Percentiles rank a stretch among this genome's conserved stretches.
These are phyloP conservation scores for Ctenopoma kingsleyae DNA, from an alignment of 2,797 vertebrate species.

Conservation along the genomic window DNA sequence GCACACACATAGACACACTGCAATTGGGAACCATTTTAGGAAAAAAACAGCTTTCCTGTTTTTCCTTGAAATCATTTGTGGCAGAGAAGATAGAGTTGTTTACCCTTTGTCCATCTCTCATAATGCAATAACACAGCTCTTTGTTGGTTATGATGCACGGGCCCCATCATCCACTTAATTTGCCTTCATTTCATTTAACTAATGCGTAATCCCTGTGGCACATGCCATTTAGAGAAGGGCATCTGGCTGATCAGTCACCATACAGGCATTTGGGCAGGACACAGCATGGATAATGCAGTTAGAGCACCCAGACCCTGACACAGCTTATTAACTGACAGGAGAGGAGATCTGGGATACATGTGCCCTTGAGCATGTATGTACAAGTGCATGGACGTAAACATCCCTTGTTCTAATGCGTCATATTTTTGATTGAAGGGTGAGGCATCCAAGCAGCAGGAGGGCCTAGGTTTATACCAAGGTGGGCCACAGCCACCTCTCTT, in stretches of 20 bases:
- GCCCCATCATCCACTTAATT: conserved; percentile 77
- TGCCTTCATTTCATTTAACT: conserved; percentile 77
- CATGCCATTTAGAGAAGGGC: conserved; percentile 70
- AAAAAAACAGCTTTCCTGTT: conserved; percentile 24
- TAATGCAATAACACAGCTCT: conserved; percentile 69
- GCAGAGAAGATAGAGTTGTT: conserved; percentile 41
- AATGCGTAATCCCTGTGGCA: conserved; percentile 70
- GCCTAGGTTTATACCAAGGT: conserved; percentile 85
- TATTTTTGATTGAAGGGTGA: conserved; percentile 86
- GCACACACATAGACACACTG: conserved; percentile 18
- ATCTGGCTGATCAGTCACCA: conserved; percentile 69
- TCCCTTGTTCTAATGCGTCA: conserved; percentile 41
- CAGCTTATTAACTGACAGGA: conserved; percentile 54
- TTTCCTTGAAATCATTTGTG: conserved; percentile 4
- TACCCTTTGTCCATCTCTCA: conserved; percentile 51
- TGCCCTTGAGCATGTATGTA: conserved; percentile 7
- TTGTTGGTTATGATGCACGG: conserved; percentile 60
- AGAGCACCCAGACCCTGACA: conserved; percentile 59
- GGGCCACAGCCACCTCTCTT: conserved; percentile 86
- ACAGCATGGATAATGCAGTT: conserved; percentile 66
- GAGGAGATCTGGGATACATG: conserved; percentile 16
- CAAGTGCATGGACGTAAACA: neutral
- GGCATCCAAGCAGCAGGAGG: conserved; percentile 87
- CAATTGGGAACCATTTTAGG: conserved; percentile 20
- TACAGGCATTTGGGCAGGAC: conserved; percentile 68